Evolutionary conservation across 2,797 vertebrate species (phyloP), one percentile per base, ranked within the genome.

Genomic region (Strix occidentalis): DNA sequence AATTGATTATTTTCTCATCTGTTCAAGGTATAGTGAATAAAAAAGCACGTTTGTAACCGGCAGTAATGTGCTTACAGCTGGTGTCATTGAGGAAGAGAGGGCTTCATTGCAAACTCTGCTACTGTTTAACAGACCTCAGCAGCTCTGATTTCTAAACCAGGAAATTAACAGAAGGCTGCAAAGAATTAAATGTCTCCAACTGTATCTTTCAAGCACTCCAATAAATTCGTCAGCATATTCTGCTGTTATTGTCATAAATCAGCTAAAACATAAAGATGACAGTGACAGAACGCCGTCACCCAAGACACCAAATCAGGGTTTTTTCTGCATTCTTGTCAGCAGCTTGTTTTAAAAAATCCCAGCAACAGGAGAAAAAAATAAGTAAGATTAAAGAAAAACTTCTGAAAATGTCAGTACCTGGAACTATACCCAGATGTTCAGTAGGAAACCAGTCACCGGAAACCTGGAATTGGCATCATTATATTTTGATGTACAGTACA

Each of bases 401-500:
- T 68, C 29, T 48, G 26, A 26, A 87, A 94, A 69, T 41, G 13
- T 71, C 65, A 54, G 41, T 25, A 43, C 16, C 12, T 86, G 74
- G 56, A 87, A 68, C 29, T 77, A 24, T 50, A 58, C 45, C 31
- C 70, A 92, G 68, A 63, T 81, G 57, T 91, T 89, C 23, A 48
- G 13, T 9, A 72, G 61, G 63, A 91, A 87, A 65, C 33, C 31
- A 87, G 58, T 24, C 78, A 76, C 56, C 8, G 4, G 58, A 88
- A 95, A 65, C 16, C 23, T 75, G 82, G 61, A 92, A 54, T 5
- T 72, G 74, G 57, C 77, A 86, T 66, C 29, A 13, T 58, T 74
- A 23, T 23, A 57, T 89, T 94, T 94, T 93, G 80, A 95, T 81
- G 78, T 48, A 89, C 82, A 95, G 53, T 53, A 76, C 70, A 93